phyloP scores from a whole-genome alignment of 2,113 vertebrate genomes.

The Scartelaos histophorus region DNA sequence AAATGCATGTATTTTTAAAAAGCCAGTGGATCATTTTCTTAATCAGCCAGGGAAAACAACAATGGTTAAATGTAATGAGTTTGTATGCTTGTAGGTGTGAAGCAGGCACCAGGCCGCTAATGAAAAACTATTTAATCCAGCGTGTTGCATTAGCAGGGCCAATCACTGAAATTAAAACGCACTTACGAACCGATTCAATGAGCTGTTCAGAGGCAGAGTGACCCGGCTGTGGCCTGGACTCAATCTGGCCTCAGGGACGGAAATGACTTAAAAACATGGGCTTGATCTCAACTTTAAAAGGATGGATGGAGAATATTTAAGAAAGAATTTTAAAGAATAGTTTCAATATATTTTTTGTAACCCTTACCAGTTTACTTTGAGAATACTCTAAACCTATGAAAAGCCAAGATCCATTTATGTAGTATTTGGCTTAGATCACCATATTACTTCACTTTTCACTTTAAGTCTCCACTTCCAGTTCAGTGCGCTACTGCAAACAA shows the following conservation, averaged over 20 bases:
- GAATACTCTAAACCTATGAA: too few relatives aligned
- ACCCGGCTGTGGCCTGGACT: slow-evolving; percentile 55
- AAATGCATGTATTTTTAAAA: slow-evolving; percentile 44
- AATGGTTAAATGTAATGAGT: slow-evolving; percentile 30
- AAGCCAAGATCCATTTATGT: too few relatives aligned
- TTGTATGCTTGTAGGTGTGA: neutral
- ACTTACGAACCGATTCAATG: slow-evolving; percentile 52
- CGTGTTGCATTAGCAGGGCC: slow-evolving; percentile 53
- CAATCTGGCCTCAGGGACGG: slow-evolving; percentile 41
- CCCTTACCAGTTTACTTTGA: too few relatives aligned
- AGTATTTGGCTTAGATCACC: neutral
- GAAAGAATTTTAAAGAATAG: neutral
- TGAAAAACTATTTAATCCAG: slow-evolving; percentile 53
- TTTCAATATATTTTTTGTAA: neutral
- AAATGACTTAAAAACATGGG: slow-evolving; percentile 21
- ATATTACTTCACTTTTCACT: too few relatives aligned
- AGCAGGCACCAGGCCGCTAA: slow-evolving; percentile 32
- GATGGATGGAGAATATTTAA: too few relatives aligned
- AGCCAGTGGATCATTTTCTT: slow-evolving; percentile 40
- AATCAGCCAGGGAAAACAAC: slow-evolving; percentile 44
- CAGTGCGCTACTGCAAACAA: too few relatives aligned
- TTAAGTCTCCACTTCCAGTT: too few relatives aligned
- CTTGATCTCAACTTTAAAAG: slow-evolving; percentile 17
- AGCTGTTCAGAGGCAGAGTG: slow-evolving; percentile 37
- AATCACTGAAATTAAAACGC: slow-evolving; percentile 67